Percentiles rank a stretch among this genome's conserved stretches.
These are phyloP conservation scores for Trochalopteron elliotii DNA, from an alignment of 2,113 vertebrate species.

Conservation along the genomic window DNA sequence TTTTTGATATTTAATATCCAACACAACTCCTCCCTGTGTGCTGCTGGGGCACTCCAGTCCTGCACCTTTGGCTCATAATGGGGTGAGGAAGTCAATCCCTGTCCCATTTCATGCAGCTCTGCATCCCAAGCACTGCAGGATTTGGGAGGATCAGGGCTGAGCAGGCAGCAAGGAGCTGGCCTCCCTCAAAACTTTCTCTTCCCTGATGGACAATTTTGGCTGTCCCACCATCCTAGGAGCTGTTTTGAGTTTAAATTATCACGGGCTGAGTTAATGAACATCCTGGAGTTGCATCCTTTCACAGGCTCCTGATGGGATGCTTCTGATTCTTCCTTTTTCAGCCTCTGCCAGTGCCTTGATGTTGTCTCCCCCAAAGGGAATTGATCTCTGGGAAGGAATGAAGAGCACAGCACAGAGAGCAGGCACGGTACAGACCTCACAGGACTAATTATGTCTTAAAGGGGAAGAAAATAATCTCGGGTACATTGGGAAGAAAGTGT, in stretches of 20 bases:
- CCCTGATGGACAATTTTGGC: neutral
- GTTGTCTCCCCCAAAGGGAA: neutral
- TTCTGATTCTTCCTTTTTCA: neutral
- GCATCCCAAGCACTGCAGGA: rapidly evolving
- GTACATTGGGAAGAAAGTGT: neutral
- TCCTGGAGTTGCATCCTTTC: neutral
- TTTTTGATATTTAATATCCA: neutral
- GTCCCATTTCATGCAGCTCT: neutral
- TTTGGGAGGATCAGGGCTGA: neutral
- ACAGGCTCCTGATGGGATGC: neutral
- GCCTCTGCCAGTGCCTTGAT: neutral
- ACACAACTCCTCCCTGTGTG: neutral
- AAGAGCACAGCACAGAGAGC: neutral
- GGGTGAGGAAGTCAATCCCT: rapidly evolving
- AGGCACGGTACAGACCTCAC: neutral
- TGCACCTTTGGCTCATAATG: rapidly evolving
- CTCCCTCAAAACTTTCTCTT: neutral
- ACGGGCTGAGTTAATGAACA: neutral
- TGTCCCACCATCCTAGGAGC: neutral
- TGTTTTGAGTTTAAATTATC: neutral
- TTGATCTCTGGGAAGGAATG: neutral
- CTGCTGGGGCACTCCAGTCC: neutral
- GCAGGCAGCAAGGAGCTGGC: neutral
- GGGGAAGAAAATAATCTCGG: conserved; percentile 7
- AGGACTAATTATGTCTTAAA: conserved; percentile 27